phyloP scores from a whole-genome alignment of 2,113 vertebrate species.

The Polypterus senegalus region DNA sequence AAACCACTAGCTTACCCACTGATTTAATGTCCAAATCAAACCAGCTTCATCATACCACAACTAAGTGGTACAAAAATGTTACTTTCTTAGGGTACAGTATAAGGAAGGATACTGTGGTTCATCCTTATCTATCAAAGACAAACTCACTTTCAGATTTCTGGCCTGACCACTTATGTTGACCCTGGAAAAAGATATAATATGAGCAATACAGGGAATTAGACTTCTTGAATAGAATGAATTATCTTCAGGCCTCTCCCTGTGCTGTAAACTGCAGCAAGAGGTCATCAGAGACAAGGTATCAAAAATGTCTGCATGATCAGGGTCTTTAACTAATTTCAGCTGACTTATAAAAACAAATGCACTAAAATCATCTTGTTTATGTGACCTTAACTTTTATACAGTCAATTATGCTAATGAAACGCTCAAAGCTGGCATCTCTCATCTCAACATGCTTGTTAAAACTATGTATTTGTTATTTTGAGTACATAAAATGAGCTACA shows the following conservation, averaged over 20 bases:
- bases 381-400: conserved; percentile 30
- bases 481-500: too few relatives aligned
- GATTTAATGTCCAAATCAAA: too few relatives aligned
- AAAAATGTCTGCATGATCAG: conserved; percentile 21
- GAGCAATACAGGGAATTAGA: too few relatives aligned
- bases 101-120: too few relatives aligned
- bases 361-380: conserved; percentile 42
- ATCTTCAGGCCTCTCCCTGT: not conserved
- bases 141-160: too few relatives aligned
- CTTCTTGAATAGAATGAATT: conserved; percentile 2
- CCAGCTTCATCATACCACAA: too few relatives aligned
- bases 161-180: too few relatives aligned
- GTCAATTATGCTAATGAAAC: conserved; percentile 35
- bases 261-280: conserved; percentile 3
- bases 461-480: not conserved
- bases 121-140: too few relatives aligned
- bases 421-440: conserved; percentile 26
- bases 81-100: too few relatives aligned
- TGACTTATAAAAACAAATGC: conserved; percentile 31
- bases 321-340: conserved; percentile 17
- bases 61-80: too few relatives aligned
- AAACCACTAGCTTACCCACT: too few relatives aligned
- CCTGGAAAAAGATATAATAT: too few relatives aligned
- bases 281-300: conserved; percentile 21
- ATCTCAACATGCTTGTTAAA: conserved; percentile 19